Percentiles rank a stretch among this genome's conserved stretches.
These are phyloP conservation scores for Stegophylla sp. DNA, from an alignment of 2,888 invertebrate genomes.

Conservation along the genomic window DNA sequence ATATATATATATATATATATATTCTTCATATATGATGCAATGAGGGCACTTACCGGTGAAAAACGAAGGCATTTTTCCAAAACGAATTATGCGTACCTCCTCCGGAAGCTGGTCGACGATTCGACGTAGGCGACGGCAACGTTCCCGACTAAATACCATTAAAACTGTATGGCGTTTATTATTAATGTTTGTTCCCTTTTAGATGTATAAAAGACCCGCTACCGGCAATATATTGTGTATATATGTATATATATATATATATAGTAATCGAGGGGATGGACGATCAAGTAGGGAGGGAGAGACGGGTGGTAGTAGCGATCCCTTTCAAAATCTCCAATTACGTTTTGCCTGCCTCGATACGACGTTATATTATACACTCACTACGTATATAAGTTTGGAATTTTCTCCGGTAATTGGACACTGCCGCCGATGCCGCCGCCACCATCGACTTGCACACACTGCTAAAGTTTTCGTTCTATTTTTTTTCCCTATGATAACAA, in stretches of 20 bases:
- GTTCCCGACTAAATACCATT: constrained; percentile 49
- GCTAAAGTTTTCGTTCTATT: constrained; percentile 34
- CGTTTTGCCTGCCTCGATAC: constrained; percentile 53
- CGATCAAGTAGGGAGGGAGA: background rate
- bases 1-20: background rate
- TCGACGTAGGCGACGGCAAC: background rate
- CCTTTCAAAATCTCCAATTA: constrained; percentile 59
- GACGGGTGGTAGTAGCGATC: constrained; percentile 25
- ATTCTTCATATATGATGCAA: too few relatives aligned
- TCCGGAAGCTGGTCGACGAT: background rate
- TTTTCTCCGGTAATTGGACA: constrained; percentile 58
- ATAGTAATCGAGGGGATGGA: background rate
- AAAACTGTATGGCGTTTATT: constrained; percentile 57
- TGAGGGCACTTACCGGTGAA: too few relatives aligned
- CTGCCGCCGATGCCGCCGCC: constrained; percentile 20
- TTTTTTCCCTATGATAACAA: constrained; percentile 10
- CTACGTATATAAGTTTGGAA: constrained; percentile 46
- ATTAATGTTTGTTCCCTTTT: constrained; percentile 59
- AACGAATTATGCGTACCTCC: background rate
- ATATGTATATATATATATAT: constrained; percentile 10
- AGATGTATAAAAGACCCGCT: constrained; percentile 43
- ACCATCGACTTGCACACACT: constrained; percentile 1
- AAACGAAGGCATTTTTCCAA: background rate
- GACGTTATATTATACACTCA: constrained; percentile 3
- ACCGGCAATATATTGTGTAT: constrained; percentile 30